Conservation (phyloP, 2,797 vertebrate genomes). For the Pantherophis vulpinus region DNA sequence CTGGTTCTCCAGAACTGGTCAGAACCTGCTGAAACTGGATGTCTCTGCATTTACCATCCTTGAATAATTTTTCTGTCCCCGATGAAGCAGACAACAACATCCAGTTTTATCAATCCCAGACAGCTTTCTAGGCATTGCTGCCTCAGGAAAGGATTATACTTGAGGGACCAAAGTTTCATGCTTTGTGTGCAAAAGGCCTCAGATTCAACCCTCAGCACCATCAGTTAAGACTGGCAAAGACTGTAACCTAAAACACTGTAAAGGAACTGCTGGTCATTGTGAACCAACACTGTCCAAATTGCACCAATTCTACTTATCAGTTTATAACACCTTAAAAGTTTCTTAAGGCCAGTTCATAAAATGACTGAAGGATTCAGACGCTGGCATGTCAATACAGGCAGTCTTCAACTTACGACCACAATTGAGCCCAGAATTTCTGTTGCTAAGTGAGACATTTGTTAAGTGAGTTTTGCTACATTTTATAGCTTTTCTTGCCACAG, state of each 20-base stretch:
- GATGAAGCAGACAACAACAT: background rate
- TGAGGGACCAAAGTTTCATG: background rate
- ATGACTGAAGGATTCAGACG: background rate
- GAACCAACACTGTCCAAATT: background rate
- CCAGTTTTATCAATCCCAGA: background rate
- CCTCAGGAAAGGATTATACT: background rate
- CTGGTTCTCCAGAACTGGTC: no score
- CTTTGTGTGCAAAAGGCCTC: background rate
- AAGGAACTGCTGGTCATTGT: background rate
- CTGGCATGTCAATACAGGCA: background rate
- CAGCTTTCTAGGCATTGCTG: background rate
- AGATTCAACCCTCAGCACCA: background rate
- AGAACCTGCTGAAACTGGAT: no score
- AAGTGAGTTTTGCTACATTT: no score
- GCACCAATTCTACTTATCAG: background rate
- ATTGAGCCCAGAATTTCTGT: no score
- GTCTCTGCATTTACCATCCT: background rate
- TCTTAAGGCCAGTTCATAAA: background rate
- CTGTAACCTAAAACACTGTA: background rate
- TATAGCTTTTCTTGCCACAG: no score
- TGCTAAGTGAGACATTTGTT: no score
- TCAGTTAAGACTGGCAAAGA: background rate
- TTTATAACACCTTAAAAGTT: background rate
- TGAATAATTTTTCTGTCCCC: background rate
- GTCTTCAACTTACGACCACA: no score